Evolutionary conservation across 1,140 invertebrate species (phyloP), one percentile per base, ranked within the genome.

Genomic region (Anagrus nilaparvatae): DNA sequence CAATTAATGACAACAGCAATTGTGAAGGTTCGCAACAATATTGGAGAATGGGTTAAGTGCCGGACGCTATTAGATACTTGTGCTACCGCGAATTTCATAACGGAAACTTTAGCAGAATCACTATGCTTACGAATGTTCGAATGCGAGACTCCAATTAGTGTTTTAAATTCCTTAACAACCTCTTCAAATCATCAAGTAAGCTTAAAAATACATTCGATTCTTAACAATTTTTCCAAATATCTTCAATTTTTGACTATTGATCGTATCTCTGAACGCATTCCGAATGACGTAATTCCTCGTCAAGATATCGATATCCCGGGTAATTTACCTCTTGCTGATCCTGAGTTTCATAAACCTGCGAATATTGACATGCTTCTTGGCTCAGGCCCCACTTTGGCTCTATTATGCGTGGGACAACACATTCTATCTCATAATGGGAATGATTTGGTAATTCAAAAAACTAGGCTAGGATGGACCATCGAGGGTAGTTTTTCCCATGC

Each of bases 71-170:
- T 52, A 14, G 50, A 52, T 39, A 20, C 24, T 1, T 40, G 48
- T 3, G 44, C 45, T 2, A 43, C 44, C 4, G 40, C 44, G 0
- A 49, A 53, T 36, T 48, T 50, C 34, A 38, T 53, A 6, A 39
- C 33, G 5, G 36, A 46, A 28, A 13, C 23, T 16, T 19, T 44
- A 0, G 39, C 35, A 10, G 10, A 42, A 1, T 33, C 20, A 36
- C 43, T 53, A 30, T 21, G 37, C 1, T 38, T 52, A 16, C n/a
- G 8, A 2, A 40, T 30, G 31, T 23, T 7, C 33, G 1, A 13
- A 23, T 20, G 43, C 8, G 14, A 37, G 17, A 32, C 45, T 19
- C 36, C 43, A 20, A 25, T 51, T 10, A 32, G 16, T 5, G 44
- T 37, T n/a, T 42, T 49, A 5, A 29, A 41, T 8, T 19, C 28